Conservation (phyloP, 2,113 vertebrate species). For the Epinephelus moara region DNA sequence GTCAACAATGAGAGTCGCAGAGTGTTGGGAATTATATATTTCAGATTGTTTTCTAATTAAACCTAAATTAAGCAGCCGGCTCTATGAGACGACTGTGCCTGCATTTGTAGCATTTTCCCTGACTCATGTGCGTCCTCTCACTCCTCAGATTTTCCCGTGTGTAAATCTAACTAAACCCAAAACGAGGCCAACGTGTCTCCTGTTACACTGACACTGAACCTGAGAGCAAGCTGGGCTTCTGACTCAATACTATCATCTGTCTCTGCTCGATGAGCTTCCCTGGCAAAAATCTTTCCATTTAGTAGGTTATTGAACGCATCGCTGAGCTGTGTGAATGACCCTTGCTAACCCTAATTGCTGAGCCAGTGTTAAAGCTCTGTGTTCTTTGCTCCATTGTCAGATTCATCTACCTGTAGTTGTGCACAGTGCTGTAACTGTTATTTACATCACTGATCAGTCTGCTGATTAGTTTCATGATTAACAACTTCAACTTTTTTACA, state of each 20-base stretch:
- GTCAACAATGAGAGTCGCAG: background rate
- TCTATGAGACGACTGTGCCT: background rate
- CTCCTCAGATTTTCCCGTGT: no score
- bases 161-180: background rate
- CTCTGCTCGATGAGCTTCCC: background rate
- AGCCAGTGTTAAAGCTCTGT: no score
- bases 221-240: background rate
- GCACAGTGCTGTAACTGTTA: no score
- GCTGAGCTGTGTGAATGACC: background rate
- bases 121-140: background rate
- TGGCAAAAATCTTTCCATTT: background rate
- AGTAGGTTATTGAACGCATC: background rate
- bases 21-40: background rate
- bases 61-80: background rate
- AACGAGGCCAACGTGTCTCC: background rate
- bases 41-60: slow-evolving; percentile 27
- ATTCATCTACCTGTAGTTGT: background rate
- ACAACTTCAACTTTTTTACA: no score
- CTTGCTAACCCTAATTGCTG: background rate
- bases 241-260: background rate
- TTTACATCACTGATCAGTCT: no score
- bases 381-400: background rate
- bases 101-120: background rate
- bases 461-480: no score
- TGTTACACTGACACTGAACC: background rate